phyloP scores from a whole-genome alignment of 2,113 vertebrate genomes.

The Macquaria ambigua region DNA sequence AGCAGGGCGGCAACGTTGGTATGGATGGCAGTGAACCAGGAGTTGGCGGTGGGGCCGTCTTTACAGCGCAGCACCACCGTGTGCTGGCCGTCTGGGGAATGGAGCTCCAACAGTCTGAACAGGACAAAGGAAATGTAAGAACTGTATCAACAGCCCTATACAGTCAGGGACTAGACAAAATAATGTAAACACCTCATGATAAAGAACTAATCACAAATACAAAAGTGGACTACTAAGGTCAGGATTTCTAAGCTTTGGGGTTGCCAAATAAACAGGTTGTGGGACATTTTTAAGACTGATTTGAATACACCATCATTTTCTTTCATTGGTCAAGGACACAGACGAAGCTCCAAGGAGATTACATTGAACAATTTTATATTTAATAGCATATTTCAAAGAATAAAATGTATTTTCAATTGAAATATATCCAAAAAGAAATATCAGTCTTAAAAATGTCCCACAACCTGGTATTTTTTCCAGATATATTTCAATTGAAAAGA shows the following conservation, averaged over 20 bases:
- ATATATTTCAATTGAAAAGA: not conserved
- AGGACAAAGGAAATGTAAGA: not conserved
- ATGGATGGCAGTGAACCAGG: slow-evolving; percentile 96
- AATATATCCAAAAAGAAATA: not conserved
- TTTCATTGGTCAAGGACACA: too few species aligned
- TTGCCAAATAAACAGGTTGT: not conserved
- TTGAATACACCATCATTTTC: too few species aligned
- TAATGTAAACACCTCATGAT: not conserved
- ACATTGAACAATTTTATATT: not conserved
- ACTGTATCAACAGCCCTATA: not conserved
- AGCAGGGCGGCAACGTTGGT: slow-evolving; percentile 95
- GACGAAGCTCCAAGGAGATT: too few species aligned
- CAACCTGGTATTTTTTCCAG: not conserved
- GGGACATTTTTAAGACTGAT: not conserved
- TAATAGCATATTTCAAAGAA: not conserved
- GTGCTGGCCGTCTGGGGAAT: slow-evolving; percentile 95
- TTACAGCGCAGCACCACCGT: slow-evolving; percentile 95
- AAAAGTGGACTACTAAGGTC: not conserved
- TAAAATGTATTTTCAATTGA: not conserved
- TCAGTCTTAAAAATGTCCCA: too few species aligned
- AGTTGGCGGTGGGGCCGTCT: slow-evolving; percentile 89
- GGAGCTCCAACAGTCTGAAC: slow-evolving; percentile 93
- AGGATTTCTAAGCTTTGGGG: not conserved
- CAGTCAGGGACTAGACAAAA: not conserved
- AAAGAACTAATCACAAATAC: not conserved